These are phyloP conservation scores for Tragelaphus strepsiceros DNA, from an alignment of 2,113 vertebrate species.

Conservation along the genomic window DNA sequence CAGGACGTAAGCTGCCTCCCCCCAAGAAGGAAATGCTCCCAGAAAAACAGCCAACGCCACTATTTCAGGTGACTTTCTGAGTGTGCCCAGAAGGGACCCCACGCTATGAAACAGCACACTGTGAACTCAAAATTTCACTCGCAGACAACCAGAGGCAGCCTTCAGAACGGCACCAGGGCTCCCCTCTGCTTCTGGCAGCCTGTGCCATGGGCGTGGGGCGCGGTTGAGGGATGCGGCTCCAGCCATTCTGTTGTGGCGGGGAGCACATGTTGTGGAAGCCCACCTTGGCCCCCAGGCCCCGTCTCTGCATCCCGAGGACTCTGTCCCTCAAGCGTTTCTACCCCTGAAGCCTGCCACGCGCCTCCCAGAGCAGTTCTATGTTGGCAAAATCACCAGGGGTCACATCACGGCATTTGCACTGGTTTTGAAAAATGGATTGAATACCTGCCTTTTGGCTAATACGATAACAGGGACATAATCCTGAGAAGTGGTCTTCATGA, in stretches of 20 bases:
- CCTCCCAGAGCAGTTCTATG: background rate
- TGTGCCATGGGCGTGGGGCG: accelerated
- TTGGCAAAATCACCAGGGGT: background rate
- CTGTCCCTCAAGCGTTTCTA: background rate
- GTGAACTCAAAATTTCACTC: accelerated
- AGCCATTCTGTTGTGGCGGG: accelerated
- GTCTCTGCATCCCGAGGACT: background rate
- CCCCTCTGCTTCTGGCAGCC: background rate
- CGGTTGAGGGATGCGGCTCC: background rate
- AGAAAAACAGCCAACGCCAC: accelerated
- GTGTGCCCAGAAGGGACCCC: background rate
- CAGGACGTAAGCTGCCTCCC: background rate
- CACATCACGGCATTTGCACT: accelerated
- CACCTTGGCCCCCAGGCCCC: accelerated
- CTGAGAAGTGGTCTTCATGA: background rate
- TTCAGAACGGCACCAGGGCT: no score
- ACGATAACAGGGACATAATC: accelerated
- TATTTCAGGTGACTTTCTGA: background rate
- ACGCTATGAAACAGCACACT: background rate
- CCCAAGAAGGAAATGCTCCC: background rate
- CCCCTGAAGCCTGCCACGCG: background rate
- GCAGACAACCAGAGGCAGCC: background rate
- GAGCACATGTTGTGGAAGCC: background rate
- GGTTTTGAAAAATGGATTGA: background rate
- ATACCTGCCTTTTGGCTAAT: background rate